These are phyloP conservation scores for Babyrousa celebensis DNA, from an alignment of 2,797 vertebrate species.

Conservation along the genomic window DNA sequence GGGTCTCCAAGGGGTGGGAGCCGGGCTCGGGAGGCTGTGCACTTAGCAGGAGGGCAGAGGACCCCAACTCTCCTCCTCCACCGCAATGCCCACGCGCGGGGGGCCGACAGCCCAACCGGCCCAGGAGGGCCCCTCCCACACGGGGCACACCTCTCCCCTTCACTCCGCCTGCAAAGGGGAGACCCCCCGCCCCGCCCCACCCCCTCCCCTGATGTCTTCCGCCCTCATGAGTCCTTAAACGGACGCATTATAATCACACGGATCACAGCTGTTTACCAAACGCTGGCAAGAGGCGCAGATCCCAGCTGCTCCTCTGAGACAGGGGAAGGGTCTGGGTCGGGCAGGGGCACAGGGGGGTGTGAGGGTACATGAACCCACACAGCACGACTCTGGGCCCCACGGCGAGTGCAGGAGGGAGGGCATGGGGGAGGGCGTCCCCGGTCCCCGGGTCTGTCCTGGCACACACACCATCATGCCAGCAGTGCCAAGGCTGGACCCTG, in stretches of 20 bases:
- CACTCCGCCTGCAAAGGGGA: rapidly evolving
- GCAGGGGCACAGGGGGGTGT: neutral
- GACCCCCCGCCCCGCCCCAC: neutral
- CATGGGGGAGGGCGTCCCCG: no score
- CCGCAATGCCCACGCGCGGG: neutral
- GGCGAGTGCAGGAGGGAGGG: no score
- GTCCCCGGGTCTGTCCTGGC: neutral
- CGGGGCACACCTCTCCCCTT: neutral
- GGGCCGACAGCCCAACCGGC: no score
- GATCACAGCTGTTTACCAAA: neutral
- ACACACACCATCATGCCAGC: rapidly evolving
- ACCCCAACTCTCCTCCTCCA: neutral
- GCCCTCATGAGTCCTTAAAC: neutral
- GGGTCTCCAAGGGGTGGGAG: neutral
- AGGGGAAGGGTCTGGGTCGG: neutral
- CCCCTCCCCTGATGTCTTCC: no score
- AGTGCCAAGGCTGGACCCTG: neutral
- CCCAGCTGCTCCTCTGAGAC: neutral
- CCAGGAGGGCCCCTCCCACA: no score
- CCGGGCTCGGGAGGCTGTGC: neutral
- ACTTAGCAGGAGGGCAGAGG: neutral
- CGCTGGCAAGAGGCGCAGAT: neutral
- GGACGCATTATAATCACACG: neutral
- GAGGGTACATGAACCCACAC: neutral
- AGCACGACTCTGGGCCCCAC: neutral